Evolutionary conservation across 2,113 vertebrate genomes (phyloP).

Genomic region (Odontesthes bonariensis): DNA sequence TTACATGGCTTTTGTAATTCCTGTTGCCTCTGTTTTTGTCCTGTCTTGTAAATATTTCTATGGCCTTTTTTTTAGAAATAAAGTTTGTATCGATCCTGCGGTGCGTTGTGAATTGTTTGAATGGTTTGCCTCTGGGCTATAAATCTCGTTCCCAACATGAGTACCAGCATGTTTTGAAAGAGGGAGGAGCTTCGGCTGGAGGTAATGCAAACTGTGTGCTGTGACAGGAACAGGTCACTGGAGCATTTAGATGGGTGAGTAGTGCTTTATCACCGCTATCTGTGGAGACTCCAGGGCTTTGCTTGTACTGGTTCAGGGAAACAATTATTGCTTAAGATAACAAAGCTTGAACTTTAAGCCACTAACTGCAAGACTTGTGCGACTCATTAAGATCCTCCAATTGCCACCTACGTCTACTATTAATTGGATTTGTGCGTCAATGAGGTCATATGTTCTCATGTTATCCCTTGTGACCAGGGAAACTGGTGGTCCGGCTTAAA

Average conservation of each 20-base stretch:
- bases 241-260: background rate
- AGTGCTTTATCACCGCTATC: background rate
- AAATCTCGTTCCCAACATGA: background rate
- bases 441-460: background rate
- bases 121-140: background rate
- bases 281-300: too few relatives aligned
- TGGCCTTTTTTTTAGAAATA: slow-evolving; percentile 65
- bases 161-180: too few relatives aligned
- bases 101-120: background rate
- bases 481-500: slow-evolving; percentile 10
- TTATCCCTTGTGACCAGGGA: background rate
- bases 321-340: background rate
- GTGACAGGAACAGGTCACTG: too few relatives aligned
- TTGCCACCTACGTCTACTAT: background rate
- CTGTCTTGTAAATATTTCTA: slow-evolving; percentile 75
- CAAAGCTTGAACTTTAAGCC: background rate
- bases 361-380: background rate
- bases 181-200: background rate
- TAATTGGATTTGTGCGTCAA: background rate
- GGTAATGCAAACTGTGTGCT: background rate
- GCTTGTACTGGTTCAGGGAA: too few relatives aligned
- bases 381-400: background rate
- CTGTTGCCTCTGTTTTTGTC: slow-evolving; percentile 2
- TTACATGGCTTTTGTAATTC: background rate
- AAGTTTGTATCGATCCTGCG: slow-evolving; percentile 33